Conservation (phyloP, 2,888 invertebrate genomes). For the Aphodius sticticus region DNA sequence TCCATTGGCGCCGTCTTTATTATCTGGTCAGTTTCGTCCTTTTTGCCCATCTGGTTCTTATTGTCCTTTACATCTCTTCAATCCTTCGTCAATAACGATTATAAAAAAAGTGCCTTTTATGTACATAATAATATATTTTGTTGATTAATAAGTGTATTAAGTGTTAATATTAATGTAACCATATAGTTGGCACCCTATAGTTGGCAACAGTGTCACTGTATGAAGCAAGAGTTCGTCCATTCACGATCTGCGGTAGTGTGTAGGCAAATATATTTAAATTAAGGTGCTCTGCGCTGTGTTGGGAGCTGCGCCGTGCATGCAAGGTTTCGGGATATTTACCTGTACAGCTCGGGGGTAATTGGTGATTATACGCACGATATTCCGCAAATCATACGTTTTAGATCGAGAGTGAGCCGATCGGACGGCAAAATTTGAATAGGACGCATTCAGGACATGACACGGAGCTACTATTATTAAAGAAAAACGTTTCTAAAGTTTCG, state of each 20-base stretch:
- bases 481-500: neutral
- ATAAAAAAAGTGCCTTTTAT: too few species aligned
- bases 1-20: too few species aligned
- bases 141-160: too few species aligned
- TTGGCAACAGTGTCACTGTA: neutral
- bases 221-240: neutral
- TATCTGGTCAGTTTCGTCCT: too few species aligned
- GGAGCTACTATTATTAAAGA: neutral
- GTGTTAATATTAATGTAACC: neutral
- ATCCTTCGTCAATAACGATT: too few species aligned
- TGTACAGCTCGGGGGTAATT: constrained; percentile 25
- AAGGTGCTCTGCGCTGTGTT: constrained; percentile 11
- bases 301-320: constrained; percentile 22
- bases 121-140: too few species aligned
- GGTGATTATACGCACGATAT: constrained; percentile 30
- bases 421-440: neutral
- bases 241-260: neutral
- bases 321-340: constrained; percentile 18
- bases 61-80: too few species aligned
- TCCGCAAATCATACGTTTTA: constrained; percentile 13
- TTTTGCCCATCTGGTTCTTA: too few species aligned
- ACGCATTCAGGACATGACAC: neutral
- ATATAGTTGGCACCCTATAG: neutral
- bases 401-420: neutral
- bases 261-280: constrained; percentile 34